Conservation (phyloP, 2,797 vertebrate species). For the Micrastur ruficollis region DNA sequence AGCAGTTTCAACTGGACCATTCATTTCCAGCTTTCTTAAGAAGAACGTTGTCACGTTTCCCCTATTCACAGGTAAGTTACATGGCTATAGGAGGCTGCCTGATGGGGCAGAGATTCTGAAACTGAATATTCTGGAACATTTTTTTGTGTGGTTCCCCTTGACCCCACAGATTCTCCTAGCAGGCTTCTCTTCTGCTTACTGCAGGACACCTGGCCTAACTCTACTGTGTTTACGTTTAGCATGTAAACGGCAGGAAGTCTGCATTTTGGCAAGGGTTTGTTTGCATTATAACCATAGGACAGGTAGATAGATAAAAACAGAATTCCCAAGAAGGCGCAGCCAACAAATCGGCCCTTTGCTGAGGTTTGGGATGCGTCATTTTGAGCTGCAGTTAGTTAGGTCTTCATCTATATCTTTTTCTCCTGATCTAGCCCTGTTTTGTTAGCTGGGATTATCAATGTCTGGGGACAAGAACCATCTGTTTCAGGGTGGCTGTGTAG, state of each 20-base stretch:
- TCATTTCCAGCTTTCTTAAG: background rate
- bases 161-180: background rate
- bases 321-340: background rate
- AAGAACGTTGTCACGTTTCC: background rate
- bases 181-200: background rate
- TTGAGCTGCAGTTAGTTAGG: background rate
- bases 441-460: background rate
- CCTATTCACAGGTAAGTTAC: background rate
- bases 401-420: background rate
- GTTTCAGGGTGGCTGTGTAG: background rate
- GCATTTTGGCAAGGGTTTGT: background rate
- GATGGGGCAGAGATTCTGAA: background rate
- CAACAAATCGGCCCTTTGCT: background rate
- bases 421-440: background rate
- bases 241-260: background rate
- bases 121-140: background rate
- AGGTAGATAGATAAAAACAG: background rate
- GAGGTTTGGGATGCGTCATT: fast-evolving
- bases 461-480: background rate
- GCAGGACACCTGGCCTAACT: background rate
- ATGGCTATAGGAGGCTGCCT: background rate
- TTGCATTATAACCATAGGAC: background rate
- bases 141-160: background rate
- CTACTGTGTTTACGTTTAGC: background rate
- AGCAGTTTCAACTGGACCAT: background rate